phyloP scores from a whole-genome alignment of 2,888 invertebrate genomes.

The Drosophila mettleri region DNA sequence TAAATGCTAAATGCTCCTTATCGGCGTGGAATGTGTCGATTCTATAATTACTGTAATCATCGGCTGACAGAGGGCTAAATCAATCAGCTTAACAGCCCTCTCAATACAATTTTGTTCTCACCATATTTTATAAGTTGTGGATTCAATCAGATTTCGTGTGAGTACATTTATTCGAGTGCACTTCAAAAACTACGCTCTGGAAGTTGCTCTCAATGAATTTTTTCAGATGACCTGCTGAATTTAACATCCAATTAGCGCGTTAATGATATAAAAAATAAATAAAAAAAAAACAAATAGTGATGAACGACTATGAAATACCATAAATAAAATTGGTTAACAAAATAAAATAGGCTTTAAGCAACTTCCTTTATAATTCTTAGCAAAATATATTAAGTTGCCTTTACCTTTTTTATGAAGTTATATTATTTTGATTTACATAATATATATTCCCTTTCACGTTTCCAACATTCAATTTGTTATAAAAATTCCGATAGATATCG shows the following conservation, averaged over 20 bases:
- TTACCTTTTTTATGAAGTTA: too few relatives aligned
- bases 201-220: slow-evolving; percentile 32
- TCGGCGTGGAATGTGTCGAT: slow-evolving; percentile 1
- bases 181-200: not conserved
- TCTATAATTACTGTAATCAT: slow-evolving; percentile 16
- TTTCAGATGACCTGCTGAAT: slow-evolving; percentile 28
- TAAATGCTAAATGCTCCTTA: not conserved
- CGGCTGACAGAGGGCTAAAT: not conserved
- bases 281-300: not conserved
- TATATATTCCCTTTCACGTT: not conserved
- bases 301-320: not conserved
- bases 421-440: not conserved
- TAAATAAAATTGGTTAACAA: not conserved
- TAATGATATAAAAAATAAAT: slow-evolving; percentile 41
- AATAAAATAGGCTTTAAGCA: too few relatives aligned
- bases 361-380: too few relatives aligned
- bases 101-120: not conserved
- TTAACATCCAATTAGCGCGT: slow-evolving; percentile 63
- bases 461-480: not conserved
- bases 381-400: too few relatives aligned
- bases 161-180: not conserved
- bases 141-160: not conserved
- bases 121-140: not conserved
- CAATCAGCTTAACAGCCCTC: not conserved
- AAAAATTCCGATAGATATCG: slow-evolving; percentile 37